Evolutionary conservation across 2,888 invertebrate species (phyloP).

Genomic region (Pedicia rivosa): DNA sequence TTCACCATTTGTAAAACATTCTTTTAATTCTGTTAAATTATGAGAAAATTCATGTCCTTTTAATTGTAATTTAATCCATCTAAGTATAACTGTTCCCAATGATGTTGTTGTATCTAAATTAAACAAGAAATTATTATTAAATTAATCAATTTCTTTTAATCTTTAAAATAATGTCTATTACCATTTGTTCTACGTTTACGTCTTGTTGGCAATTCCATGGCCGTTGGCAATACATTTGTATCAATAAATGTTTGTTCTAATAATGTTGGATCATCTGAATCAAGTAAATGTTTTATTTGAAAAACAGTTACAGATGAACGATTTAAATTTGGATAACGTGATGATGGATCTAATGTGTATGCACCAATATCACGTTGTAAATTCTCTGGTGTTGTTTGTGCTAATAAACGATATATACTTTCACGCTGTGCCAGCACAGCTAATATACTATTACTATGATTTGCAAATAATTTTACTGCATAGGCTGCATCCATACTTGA

Average conservation of each 20-base stretch:
- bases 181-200: conserved; percentile 29
- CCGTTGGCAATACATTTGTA: conserved; percentile 34
- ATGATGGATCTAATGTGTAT: conserved; percentile 75
- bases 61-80: conserved; percentile 29
- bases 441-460: conserved; percentile 42
- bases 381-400: conserved; percentile 95
- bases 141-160: background rate
- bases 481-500: conserved; percentile 93
- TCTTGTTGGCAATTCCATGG: conserved; percentile 39
- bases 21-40: conserved; percentile 26
- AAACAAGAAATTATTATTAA: background rate
- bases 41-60: conserved; percentile 24
- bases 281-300: conserved; percentile 54
- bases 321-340: conserved; percentile 75
- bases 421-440: conserved; percentile 89
- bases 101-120: conserved; percentile 16
- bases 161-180: conserved; percentile 8
- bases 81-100: conserved; percentile 24
- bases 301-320: conserved; percentile 55
- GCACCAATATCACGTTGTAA: conserved; percentile 75
- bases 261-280: conserved; percentile 50
- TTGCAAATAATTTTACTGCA: conserved; percentile 75
- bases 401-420: conserved; percentile 63
- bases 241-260: conserved; percentile 35
- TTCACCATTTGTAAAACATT: conserved; percentile 28